Conservation (phyloP, 1,140 invertebrate genomes). For the Bombyx mandarina region DNA sequence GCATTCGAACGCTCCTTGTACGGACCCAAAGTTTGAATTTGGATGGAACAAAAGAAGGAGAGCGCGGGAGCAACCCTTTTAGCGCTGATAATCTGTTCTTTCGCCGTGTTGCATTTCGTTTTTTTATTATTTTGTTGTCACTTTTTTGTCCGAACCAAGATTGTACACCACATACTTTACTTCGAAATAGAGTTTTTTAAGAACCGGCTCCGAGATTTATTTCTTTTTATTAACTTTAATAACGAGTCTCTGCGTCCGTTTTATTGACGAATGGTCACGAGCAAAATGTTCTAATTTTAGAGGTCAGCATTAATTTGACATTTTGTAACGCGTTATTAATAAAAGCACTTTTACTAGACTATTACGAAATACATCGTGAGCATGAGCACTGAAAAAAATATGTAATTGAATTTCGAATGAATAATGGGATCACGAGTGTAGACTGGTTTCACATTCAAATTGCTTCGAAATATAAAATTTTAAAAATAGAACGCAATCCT, state of each 20-base stretch:
- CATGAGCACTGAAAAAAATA: slow-evolving; percentile 5
- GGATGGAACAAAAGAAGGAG: slow-evolving; percentile 67
- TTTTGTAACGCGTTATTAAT: slow-evolving; percentile 20
- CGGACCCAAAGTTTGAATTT: slow-evolving; percentile 68
- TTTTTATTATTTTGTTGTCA: slow-evolving; percentile 66
- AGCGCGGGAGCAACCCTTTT: slow-evolving; percentile 69
- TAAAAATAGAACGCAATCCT: slow-evolving; percentile 69
- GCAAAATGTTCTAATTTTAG: slow-evolving; percentile 42
- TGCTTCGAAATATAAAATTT: slow-evolving; percentile 65
- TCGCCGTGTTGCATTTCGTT: slow-evolving; percentile 58
- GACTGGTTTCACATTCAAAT: slow-evolving; percentile 40
- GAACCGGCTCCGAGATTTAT: slow-evolving; percentile 56
- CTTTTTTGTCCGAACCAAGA: slow-evolving; percentile 68
- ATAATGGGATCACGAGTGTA: too few species aligned
- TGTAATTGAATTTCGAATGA: slow-evolving; percentile 16
- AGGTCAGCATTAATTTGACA: slow-evolving; percentile 38
- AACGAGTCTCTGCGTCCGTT: slow-evolving; percentile 48
- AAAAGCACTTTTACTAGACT: slow-evolving; percentile 14
- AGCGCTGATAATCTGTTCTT: slow-evolving; percentile 70
- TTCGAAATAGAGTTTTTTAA: slow-evolving; percentile 68
- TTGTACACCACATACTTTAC: slow-evolving; percentile 71
- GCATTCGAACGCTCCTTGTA: slow-evolving; percentile 69
- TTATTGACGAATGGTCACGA: slow-evolving; percentile 67
- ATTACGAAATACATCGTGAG: slow-evolving; percentile 3
- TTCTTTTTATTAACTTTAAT: slow-evolving; percentile 61